phyloP scores from a whole-genome alignment of 2,113 vertebrate genomes.

The Burhinus oedicnemus region DNA sequence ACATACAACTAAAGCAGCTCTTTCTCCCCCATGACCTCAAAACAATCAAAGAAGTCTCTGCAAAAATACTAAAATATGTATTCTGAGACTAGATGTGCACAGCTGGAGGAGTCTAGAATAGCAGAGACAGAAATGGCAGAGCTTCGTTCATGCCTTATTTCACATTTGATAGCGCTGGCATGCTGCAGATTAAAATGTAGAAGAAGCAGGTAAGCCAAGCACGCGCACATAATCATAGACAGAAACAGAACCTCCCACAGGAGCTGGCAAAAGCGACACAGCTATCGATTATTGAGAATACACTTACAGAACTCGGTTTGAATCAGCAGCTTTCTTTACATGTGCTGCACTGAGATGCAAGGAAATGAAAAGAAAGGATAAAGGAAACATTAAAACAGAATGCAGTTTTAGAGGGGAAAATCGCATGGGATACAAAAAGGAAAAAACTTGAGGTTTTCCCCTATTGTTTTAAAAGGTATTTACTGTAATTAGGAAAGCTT shows the following conservation, averaged over 20 bases:
- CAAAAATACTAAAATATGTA: background rate
- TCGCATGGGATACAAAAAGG: background rate
- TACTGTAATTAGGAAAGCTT: background rate
- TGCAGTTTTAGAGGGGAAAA: background rate
- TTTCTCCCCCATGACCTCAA: background rate
- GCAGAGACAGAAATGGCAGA: background rate
- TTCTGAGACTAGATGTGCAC: background rate
- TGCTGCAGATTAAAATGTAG: background rate
- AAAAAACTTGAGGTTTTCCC: background rate
- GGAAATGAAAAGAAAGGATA: constrained; percentile 3
- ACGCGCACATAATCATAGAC: fast-evolving
- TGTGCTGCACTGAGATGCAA: constrained; percentile 62
- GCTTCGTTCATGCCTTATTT: background rate
- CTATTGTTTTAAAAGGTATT: background rate
- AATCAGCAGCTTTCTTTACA: constrained; percentile 68
- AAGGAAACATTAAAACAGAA: background rate
- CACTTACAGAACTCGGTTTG: constrained; percentile 79
- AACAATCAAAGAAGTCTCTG: background rate
- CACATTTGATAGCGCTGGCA: background rate
- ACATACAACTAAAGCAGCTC: background rate
- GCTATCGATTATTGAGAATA: background rate
- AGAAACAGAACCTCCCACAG: background rate
- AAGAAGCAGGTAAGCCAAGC: background rate
- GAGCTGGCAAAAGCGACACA: background rate
- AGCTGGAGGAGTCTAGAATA: background rate